Evolutionary conservation across 2,113 vertebrate species (phyloP).

Genomic region (Archilochus colubris): DNA sequence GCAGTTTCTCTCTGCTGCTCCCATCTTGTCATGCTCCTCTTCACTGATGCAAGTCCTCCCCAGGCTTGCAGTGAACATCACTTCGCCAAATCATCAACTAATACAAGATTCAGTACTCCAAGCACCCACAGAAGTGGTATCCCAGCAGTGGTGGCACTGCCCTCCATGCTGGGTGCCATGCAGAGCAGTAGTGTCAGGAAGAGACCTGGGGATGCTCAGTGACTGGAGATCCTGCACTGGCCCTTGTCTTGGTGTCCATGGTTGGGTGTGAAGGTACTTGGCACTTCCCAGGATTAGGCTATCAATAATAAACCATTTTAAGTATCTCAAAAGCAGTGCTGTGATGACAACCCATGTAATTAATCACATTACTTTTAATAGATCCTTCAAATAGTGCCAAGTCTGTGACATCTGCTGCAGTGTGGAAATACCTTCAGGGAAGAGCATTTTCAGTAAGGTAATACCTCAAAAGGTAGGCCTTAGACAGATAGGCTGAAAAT

Average conservation of each 20-base stretch:
- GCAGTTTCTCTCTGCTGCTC: not conserved
- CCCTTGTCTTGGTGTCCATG: not conserved
- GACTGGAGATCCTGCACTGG: not conserved
- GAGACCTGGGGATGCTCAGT: not conserved
- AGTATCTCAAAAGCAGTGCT: slow-evolving; percentile 59
- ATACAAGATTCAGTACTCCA: not conserved
- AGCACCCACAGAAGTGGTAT: not conserved
- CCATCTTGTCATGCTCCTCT: not conserved
- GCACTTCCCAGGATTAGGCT: slow-evolving; percentile 35
- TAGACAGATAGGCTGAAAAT: slow-evolving; percentile 64
- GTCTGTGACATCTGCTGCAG: slow-evolving; percentile 77
- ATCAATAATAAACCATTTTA: slow-evolving; percentile 66
- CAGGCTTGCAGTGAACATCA: fast-evolving
- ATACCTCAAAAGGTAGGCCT: slow-evolving; percentile 71
- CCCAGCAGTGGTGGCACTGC: not conserved
- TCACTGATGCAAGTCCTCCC: not conserved
- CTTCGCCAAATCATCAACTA: not conserved
- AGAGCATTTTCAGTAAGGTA: slow-evolving; percentile 67
- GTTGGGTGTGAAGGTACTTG: not conserved
- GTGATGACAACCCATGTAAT: slow-evolving; percentile 75
- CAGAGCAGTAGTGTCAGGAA: not conserved
- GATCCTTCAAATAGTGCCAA: slow-evolving; percentile 76
- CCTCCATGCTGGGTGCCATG: not conserved
- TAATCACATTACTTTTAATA: slow-evolving; percentile 82
- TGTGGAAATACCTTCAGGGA: slow-evolving; percentile 71